Percentiles rank a stretch among this genome's conserved stretches.
phyloP scores from a whole-genome alignment of 2,797 vertebrate genomes.

The Pseudochirops corinnae region DNA sequence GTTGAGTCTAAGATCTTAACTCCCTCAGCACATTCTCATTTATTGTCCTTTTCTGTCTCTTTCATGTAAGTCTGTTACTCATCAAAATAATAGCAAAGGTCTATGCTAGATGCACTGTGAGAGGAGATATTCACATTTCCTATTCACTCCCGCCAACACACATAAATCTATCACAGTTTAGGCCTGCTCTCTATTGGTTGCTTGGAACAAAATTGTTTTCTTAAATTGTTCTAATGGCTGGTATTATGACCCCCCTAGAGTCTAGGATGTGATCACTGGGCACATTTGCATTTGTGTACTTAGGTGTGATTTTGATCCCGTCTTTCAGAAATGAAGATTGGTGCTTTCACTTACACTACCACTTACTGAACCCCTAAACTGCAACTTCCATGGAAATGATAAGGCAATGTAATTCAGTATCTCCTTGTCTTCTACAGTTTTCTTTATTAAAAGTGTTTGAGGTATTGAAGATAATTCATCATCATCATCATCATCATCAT shows the following conservation, averaged over 20 bases:
- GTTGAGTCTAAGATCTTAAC: slow-evolving; percentile 1
- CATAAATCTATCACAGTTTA: slow-evolving; percentile 64
- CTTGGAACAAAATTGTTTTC: slow-evolving; percentile 37
- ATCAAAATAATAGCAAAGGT: slow-evolving; percentile 71
- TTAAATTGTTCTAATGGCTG: slow-evolving; percentile 20
- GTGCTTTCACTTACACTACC: background rate
- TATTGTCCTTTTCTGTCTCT: slow-evolving; percentile 66
- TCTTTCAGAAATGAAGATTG: slow-evolving; percentile 37
- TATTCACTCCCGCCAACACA: slow-evolving; percentile 51
- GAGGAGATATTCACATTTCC: slow-evolving; percentile 55
- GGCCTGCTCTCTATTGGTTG: slow-evolving; percentile 63
- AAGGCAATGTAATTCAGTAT: background rate
- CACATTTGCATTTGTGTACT: background rate
- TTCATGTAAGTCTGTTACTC: slow-evolving; percentile 68
- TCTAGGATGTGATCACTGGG: slow-evolving; percentile 12
- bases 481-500: background rate
- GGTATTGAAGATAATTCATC: background rate
- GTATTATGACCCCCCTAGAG: background rate
- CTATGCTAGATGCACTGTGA: slow-evolving; percentile 50
- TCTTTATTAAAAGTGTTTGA: background rate
- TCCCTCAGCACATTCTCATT: slow-evolving; percentile 61
- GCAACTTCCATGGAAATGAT: slow-evolving; percentile 1
- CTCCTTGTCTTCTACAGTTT: slow-evolving; percentile 40
- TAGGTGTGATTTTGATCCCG: background rate
- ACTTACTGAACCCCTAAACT: slow-evolving; percentile 13